Conservation (phyloP, 2,113 vertebrate species). For the Monopterus albus region DNA sequence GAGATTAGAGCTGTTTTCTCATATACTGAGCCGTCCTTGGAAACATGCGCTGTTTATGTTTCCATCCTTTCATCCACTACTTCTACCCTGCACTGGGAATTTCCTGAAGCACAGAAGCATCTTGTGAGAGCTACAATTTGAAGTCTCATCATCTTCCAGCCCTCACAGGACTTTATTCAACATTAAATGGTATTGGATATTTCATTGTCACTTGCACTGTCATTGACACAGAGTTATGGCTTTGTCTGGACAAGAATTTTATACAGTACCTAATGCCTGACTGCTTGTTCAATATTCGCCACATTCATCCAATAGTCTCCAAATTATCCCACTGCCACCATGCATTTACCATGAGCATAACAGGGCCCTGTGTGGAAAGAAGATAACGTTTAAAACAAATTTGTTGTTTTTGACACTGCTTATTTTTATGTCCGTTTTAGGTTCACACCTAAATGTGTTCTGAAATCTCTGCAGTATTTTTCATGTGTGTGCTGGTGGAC, state of each 20-base stretch:
- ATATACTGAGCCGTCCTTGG: slow-evolving; percentile 41
- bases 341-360: background rate
- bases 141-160: slow-evolving; percentile 49
- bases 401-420: background rate
- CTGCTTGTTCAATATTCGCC: slow-evolving; percentile 23
- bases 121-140: slow-evolving; percentile 36
- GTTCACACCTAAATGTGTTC: background rate
- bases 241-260: slow-evolving; percentile 14
- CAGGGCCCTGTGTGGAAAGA: background rate
- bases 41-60: slow-evolving; percentile 64
- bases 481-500: background rate
- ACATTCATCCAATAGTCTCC: slow-evolving; percentile 6
- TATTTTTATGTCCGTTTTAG: background rate
- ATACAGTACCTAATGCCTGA: slow-evolving; percentile 1
- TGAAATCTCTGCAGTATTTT: no score
- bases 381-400: background rate
- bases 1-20: slow-evolving; percentile 57
- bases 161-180: slow-evolving; percentile 47
- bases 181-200: slow-evolving; percentile 62
- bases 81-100: slow-evolving; percentile 46
- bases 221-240: slow-evolving; percentile 45
- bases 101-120: slow-evolving; percentile 47
- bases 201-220: slow-evolving; percentile 55
- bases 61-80: slow-evolving; percentile 50
- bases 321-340: background rate